These are phyloP conservation scores for Drosophila repletoides DNA, from an alignment of 1,140 invertebrate species.

Conservation along the genomic window DNA sequence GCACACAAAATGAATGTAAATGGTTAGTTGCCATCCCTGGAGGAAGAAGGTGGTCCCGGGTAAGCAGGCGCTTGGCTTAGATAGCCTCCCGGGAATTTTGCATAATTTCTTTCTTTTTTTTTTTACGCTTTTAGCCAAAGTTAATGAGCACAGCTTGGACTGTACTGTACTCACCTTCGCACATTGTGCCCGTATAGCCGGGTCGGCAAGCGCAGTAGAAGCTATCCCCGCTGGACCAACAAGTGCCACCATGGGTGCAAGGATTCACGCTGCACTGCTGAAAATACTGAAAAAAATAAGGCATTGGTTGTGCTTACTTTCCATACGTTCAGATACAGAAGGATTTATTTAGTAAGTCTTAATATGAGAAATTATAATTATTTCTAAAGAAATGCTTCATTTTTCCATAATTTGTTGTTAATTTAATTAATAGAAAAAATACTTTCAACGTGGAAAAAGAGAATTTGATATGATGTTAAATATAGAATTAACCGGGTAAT, in stretches of 20 bases:
- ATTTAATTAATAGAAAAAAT: too few species aligned
- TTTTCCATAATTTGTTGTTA: too few species aligned
- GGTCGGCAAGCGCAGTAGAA: slow-evolving; percentile 89
- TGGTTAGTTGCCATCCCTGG: slow-evolving; percentile 42
- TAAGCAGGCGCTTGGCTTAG: slow-evolving; percentile 8
- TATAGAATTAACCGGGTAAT: too few species aligned
- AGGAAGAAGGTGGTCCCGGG: too few species aligned
- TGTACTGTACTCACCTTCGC: slow-evolving; percentile 87
- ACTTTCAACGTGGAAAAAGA: too few species aligned
- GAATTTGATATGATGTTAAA: too few species aligned
- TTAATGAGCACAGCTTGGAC: neutral
- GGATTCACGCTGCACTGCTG: slow-evolving; percentile 90
- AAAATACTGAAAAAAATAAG: slow-evolving; percentile 66
- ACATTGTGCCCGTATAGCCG: slow-evolving; percentile 89
- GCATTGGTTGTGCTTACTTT: slow-evolving; percentile 23
- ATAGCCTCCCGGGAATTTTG: slow-evolving; percentile 1
- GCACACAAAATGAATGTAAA: slow-evolving; percentile 41
- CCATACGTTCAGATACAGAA: too few species aligned
- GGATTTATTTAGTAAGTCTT: too few species aligned
- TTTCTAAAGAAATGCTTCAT: too few species aligned
- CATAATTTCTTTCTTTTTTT: too few species aligned
- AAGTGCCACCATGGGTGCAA: slow-evolving; percentile 89
- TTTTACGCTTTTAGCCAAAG: slow-evolving; percentile 1
- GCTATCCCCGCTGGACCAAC: slow-evolving; percentile 89
- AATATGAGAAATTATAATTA: too few species aligned